Conservation (phyloP, 1,140 invertebrate species). For the Heliconius congener region DNA sequence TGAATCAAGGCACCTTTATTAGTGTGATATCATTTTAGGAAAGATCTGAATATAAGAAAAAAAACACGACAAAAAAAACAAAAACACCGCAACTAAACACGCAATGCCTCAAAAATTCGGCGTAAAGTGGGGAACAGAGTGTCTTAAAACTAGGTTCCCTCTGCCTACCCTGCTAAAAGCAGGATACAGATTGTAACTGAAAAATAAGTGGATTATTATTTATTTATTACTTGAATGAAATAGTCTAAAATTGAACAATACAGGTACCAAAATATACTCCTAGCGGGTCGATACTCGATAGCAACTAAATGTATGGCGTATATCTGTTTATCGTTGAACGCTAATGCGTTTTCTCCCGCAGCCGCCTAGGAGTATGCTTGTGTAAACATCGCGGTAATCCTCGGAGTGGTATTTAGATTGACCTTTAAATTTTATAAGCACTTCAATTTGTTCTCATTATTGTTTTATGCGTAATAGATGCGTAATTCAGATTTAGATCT, state of each 20-base stretch:
- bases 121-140: too few relatives aligned
- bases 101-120: too few relatives aligned
- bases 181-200: too few relatives aligned
- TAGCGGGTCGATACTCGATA: neutral
- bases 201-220: too few relatives aligned
- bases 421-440: constrained; percentile 7
- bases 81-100: too few relatives aligned
- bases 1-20: constrained; percentile 4
- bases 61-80: too few relatives aligned
- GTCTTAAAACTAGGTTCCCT: too few relatives aligned
- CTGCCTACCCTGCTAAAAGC: too few relatives aligned
- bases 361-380: neutral
- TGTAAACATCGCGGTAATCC: constrained; percentile 6
- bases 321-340: constrained; percentile 2
- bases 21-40: neutral
- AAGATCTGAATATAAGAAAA: neutral
- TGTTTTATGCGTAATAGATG: neutral
- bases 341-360: constrained; percentile 1
- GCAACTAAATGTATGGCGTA: neutral
- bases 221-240: too few relatives aligned
- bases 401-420: neutral
- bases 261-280: neutral
- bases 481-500: neutral
- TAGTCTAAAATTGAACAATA: neutral
- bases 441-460: neutral